Base-by-base conservation (phyloP, 2,797 vertebrate genomes). In the Pygocentrus nattereri region DNA sequence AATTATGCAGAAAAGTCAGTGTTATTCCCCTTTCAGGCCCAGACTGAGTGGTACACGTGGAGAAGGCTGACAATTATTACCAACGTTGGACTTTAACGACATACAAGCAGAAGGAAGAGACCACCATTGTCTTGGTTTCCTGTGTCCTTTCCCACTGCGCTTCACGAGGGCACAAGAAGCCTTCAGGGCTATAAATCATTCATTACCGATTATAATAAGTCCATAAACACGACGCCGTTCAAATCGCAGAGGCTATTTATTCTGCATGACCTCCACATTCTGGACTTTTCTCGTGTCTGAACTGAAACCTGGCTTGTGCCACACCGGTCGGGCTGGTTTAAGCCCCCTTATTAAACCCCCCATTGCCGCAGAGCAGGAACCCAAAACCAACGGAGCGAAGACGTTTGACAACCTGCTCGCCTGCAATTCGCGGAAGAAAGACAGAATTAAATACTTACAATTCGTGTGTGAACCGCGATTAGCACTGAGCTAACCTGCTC, bases 301-400 rank as follows among this genome's bases (percentile, higher is more conserved):
- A 25, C 3, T 12, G 0, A 13, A 0, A 30, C 13, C 64, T 72
- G 64, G 62, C 56, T 74, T 59, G 47, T n/a, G 23, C 67, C 2
- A 41, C 74, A 61, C 74, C 30, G 47, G 80, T 44, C 30, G 12
- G 23, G 74, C 56, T 38, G 74, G 67, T 78, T 70, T 47, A 49
- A 25, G 31, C 34, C 31, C 47, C 59, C 6, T 11, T 11, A 3
- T 23, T 41, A 67, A 67, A 10, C 7, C 31, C 15, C 50, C 15
- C 27, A n/a, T 31, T 21, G 68, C 15, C 44, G 15, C 23, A 50
- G 38, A 44, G n/a, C 34, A n/a, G 38, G 16, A 68, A 44, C 21
- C 2, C 1, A 8, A 41, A 44, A 11, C 7, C n/a, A 69, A 47
- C 15, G 64, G 4, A 67, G 64, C 41, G 5, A 34, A 34, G 7